Base-by-base conservation (phyloP, 2,888 invertebrate genomes). In the Phymatocera aterrima region DNA sequence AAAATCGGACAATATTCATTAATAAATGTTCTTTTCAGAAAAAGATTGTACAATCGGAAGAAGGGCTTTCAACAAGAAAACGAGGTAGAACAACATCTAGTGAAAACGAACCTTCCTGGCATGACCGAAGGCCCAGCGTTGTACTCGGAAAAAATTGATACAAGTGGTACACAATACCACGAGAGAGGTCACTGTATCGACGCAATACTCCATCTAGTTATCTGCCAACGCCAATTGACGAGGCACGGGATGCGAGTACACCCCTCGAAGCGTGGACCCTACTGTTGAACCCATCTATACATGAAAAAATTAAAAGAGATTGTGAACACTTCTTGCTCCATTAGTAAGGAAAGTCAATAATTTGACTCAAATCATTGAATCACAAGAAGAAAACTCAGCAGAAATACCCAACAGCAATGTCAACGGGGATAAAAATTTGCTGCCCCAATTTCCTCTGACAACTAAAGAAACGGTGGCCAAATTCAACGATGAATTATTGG, bases 181-280 rank as follows among this genome's bases (percentile, higher is more conserved):
- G 28, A 48, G 68, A 70, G 34, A 68, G 34, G 48, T 18, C 37
- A 37, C 37, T n/a, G 8, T 37, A 64, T 18, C 64, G 37, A n/a
- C 28, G n/a, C 24, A 10, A 34, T 37, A n/a, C n/a, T 64, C 10
- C 51, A 46, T 12, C 18, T 24, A 70, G 65, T 40, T 40, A 78
- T 48, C 79, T 79, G 18, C 80, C 79, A 40, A 18, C 51, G 37
- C 75, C 64, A 28, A 79, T 68, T 12, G 43, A 31, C 6, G 79
- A 79, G 51, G 79, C 78, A 10, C 46, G 31, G 48, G 46, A 78
- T 61, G 60, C 15, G 28, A 12, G 51, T 57, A 65, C 77, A 77
- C 78, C 77, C 28, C 43, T 79, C 31, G 79, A 78, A 70, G 74
- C 77, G 48, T 79, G 78, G 77, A 28, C 61, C 34, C 48, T 74